These are phyloP conservation scores for Cerceris rybyensis DNA, from an alignment of 2,888 invertebrate species.

Conservation along the genomic window DNA sequence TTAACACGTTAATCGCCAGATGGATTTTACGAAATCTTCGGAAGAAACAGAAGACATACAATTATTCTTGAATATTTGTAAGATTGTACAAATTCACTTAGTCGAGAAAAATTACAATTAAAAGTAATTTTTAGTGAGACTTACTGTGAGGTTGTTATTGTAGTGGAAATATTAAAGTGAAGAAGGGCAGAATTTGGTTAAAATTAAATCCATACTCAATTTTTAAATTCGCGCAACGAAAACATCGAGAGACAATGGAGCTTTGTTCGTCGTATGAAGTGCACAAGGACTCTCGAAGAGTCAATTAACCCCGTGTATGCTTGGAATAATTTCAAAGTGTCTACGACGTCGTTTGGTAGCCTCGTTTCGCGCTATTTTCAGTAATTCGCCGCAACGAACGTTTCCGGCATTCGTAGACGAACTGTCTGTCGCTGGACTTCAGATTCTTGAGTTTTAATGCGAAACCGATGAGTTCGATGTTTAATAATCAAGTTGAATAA, in stretches of 20 bases:
- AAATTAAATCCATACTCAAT: neutral
- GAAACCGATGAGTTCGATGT: conserved; percentile 17
- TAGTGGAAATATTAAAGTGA: neutral
- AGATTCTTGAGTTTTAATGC: neutral
- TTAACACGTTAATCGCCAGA: too few species aligned
- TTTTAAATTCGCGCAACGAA: neutral
- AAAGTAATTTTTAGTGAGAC: too few species aligned
- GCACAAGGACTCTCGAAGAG: conserved; percentile 2
- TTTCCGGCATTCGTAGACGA: conserved; percentile 3
- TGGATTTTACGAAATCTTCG: too few species aligned
- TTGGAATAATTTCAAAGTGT: conserved; percentile 14
- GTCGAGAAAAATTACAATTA: too few species aligned
- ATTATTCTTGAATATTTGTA: too few species aligned
- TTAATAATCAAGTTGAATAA: too few species aligned
- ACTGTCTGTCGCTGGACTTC: conserved; percentile 1
- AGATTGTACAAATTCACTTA: too few species aligned
- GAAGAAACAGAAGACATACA: too few species aligned
- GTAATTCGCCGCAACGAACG: conserved; percentile 9
- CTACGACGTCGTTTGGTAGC: neutral
- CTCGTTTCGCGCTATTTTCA: conserved; percentile 20
- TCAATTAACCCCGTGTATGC: neutral
- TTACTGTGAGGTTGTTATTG: too few species aligned
- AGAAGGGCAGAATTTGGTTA: neutral
- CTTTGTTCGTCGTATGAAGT: conserved; percentile 1
- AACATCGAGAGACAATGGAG: neutral